phyloP scores from a whole-genome alignment of 2,797 vertebrate species.

The Gambusia yucatana region DNA sequence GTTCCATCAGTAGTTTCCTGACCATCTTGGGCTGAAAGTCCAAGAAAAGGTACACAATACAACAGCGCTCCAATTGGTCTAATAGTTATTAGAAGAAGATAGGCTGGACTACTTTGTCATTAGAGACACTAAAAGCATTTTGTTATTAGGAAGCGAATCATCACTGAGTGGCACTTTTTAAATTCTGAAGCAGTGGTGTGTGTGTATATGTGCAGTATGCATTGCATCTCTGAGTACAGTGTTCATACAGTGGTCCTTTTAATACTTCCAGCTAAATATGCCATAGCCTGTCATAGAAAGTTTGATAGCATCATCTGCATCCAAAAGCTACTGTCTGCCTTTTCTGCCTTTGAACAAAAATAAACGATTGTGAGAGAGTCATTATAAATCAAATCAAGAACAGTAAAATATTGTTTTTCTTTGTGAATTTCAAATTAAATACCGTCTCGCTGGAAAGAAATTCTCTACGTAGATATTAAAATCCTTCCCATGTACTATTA shows the following conservation, averaged over 20 bases:
- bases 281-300: background rate
- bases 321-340: background rate
- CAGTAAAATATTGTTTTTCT: background rate
- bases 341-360: background rate
- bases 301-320: background rate
- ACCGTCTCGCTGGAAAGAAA: background rate
- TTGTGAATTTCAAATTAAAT: constrained; percentile 12
- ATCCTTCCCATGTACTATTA: background rate
- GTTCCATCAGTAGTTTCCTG: background rate
- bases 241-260: background rate
- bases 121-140: background rate
- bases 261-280: background rate
- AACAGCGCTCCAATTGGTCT: background rate
- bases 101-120: background rate
- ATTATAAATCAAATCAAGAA: background rate
- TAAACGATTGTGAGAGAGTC: background rate
- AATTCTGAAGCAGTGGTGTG: background rate
- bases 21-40: background rate
- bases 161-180: background rate
- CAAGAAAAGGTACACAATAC: background rate
- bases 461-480: background rate
- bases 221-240: background rate
- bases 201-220: background rate
- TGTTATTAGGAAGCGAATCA: too few relatives aligned
- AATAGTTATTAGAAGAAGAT: background rate